These are phyloP conservation scores for Platygyra sinensis DNA, from an alignment of 64 coral and sea anemone species.

Conservation along the genomic window DNA sequence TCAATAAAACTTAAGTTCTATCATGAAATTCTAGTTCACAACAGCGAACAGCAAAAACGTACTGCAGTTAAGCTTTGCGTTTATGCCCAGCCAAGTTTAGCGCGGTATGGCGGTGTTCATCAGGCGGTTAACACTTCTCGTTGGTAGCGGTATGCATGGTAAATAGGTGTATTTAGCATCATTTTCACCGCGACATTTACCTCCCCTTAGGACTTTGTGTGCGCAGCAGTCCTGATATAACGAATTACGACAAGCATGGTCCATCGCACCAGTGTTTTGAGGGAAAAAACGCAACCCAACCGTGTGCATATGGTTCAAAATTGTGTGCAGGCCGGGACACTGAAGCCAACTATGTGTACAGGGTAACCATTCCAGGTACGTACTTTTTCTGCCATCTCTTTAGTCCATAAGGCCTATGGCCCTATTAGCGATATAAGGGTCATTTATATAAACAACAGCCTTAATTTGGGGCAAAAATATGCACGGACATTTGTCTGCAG, in stretches of 20 bases:
- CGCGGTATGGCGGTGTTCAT: too few relatives aligned
- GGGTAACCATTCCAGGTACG: neutral
- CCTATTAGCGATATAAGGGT: too few relatives aligned
- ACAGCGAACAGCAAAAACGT: too few relatives aligned
- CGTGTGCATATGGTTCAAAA: neutral
- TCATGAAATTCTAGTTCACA: too few relatives aligned
- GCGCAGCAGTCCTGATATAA: neutral
- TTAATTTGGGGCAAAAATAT: too few relatives aligned
- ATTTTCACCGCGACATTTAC: neutral
- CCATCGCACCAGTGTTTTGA: neutral
- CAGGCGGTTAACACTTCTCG: too few relatives aligned
- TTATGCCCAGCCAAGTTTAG: too few relatives aligned
- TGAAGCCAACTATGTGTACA: constrained; percentile 27
- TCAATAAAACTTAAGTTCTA: too few relatives aligned
- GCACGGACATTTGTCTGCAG: too few relatives aligned
- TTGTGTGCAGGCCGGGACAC: neutral
- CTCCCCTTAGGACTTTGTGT: constrained; percentile 4
- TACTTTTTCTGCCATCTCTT: neutral
- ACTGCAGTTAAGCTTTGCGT: too few relatives aligned
- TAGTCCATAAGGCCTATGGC: neutral
- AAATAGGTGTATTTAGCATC: neutral
- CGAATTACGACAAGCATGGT: neutral
- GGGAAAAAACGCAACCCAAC: neutral
- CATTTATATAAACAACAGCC: too few relatives aligned
- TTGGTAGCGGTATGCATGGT: too few relatives aligned